These are phyloP conservation scores for Rambutsinella grinnellia DNA, from an alignment of 2,888 invertebrate genomes.

Conservation along the genomic window DNA sequence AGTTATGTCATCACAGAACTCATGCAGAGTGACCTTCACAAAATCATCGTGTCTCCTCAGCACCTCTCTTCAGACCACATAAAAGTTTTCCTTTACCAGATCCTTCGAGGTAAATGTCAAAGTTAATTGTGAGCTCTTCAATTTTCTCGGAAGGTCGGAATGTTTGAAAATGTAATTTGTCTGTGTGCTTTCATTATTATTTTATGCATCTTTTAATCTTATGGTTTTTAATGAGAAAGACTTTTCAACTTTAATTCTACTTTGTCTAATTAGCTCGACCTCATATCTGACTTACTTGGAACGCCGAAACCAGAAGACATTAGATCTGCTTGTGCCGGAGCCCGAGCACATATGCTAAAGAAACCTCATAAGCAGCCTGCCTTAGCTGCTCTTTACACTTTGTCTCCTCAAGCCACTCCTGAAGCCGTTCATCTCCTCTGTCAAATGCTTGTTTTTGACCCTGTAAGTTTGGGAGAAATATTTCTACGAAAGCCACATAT, in stretches of 20 bases:
- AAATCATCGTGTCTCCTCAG: conserved; percentile 99
- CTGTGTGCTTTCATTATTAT: no score
- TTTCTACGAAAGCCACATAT: no score
- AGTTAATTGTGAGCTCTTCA: background rate
- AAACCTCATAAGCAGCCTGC: conserved; percentile 90
- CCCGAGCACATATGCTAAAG: conserved; percentile 90
- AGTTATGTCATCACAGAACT: conserved; percentile 99
- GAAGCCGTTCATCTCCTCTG: conserved; percentile 97
- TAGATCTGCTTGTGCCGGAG: conserved; percentile 97
- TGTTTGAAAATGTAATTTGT: no score
- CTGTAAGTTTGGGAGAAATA: conserved; percentile 75
- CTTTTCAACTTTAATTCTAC: no score
- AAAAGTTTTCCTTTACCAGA: conserved; percentile 99
- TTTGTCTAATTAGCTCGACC: conserved; percentile 79
- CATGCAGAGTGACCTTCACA: conserved; percentile 99
- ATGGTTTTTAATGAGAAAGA: no score
- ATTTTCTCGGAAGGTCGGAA: no score
- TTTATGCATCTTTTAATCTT: no score
- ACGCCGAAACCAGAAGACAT: conserved; percentile 96
- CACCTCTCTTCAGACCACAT: conserved; percentile 99
- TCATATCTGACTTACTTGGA: conserved; percentile 97
- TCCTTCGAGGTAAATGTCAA: conserved; percentile 87
- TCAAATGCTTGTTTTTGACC: conserved; percentile 98
- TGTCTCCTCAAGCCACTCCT: conserved; percentile 94
- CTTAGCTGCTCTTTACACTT: conserved; percentile 89